Evolutionary conservation across 2,797 vertebrate species (phyloP), one percentile per base, ranked within the genome.

Genomic region (Micrastur ruficollis): DNA sequence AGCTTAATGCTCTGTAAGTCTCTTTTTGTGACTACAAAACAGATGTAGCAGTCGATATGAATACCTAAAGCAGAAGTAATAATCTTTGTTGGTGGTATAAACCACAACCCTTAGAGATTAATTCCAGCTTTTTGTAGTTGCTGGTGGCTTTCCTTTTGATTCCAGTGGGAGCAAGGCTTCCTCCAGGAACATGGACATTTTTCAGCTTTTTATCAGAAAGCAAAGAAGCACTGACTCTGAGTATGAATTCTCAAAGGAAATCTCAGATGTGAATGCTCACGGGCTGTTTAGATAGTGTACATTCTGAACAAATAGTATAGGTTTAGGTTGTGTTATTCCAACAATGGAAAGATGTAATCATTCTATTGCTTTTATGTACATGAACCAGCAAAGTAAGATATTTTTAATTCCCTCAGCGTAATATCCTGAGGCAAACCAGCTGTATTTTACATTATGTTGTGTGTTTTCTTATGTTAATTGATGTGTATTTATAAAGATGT

Each of bases 341-440:
- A 76, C 34, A 89, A 46, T 36, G 32, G 46, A 66, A 65, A 86
- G 15, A 55, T 90, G 66, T 81, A 65, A 82, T 67, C 8, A 7
- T 84, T 93, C 44, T 86, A 16, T 10, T 90, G 29, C 27, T 71
- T 88, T 85, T 67, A 36, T 81, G 29, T 79, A 34, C 40, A 40
- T 12, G 25, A 92, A 61, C 32, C 38, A 91, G 12, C 4, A 4
- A 91, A 80, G 38, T 19, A 67, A 75, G 46, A 27, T 5, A 63
- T 66, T 84, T 79, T 88, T 66, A 55, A 44, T 76, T 76, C 70
- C 65, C 38, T 47, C 40, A 47, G 27, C 42, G 50, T 62, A 75
- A 81, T 68, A 88, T 52, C 84, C 70, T 65, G 70, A 90, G 82
- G 89, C 52, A 93, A 88, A n/a, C 15, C 92, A 95, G 50, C 79